Evolutionary conservation across 2,888 invertebrate genomes (phyloP), one percentile per base, ranked within the genome.

Genomic region (Phaedon cochleariae): DNA sequence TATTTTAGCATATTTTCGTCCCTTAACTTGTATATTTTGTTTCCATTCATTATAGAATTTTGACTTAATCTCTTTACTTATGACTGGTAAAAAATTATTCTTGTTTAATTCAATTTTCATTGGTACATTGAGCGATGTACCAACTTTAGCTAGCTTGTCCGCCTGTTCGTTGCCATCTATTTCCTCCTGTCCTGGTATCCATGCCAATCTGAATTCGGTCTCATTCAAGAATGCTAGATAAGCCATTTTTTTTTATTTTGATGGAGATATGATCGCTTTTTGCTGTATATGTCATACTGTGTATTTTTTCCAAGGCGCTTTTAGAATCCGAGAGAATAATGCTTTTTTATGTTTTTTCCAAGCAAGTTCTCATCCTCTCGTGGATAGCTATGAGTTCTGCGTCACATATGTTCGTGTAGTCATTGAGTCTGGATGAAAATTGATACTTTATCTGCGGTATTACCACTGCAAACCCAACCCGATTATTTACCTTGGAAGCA

Each of bases 311-410:
- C 9, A 53, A 10, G 22, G 53, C 29, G 12, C 29, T 55, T 55
- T 20, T 17, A 3, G 55, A 55, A 29, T 55, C 34, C 15, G 55
- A n/a, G 1, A 34, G 12, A 10, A 55, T 55, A 6, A 55, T 31
- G 17, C n/a, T 55, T 20, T 55, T 55, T 37, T 55, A 5, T n/a
- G 4, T 54, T 54, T 54, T 54, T 54, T 41, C 41, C 41, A 41
- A 10, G 41, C 41, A 41, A 6, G 41, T 12, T 2, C 41, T 46
- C 46, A 46, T 46, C 17, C 46, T 17, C 17, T 46, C 17, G 20
- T 17, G 46, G 46, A 46, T 46, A 17, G 17, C 55, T 34, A 31
- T 55, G 37, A 55, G n/a, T n/a, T 55, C 55, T 37, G 46, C 46
- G 10, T 46, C 46, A 17, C 46, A 46, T 46, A 46, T 46, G 10